A percentile compares a stretch with the other conserved stretches of the same genome.
Evolutionary conservation across 1,140 invertebrate genomes (phyloP).

Genomic region (Macrosteles quadrilineatus): DNA sequence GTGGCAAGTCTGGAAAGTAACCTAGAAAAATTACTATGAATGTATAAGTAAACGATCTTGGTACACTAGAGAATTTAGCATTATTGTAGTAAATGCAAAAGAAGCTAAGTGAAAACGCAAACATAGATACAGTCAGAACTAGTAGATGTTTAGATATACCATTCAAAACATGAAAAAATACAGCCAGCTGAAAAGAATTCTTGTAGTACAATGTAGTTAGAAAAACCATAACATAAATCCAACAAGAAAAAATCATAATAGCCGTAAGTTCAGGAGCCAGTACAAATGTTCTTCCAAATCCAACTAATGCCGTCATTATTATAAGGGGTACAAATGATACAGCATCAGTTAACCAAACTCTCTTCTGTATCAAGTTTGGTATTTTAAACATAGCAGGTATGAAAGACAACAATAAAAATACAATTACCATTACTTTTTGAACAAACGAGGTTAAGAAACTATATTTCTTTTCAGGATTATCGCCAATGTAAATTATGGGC

Average conservation of each 20-base stretch:
- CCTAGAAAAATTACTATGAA: constrained; percentile 50
- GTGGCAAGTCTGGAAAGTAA: neutral
- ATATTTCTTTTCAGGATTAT: neutral
- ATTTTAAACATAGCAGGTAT: neutral
- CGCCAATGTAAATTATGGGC: neutral
- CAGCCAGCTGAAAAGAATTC: neutral
- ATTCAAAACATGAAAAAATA: neutral
- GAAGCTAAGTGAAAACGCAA: constrained; percentile 2
- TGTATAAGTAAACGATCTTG: constrained; percentile 8
- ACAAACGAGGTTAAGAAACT: neutral
- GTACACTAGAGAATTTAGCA: neutral
- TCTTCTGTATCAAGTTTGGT: neutral
- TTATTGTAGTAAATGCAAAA: constrained; percentile 2
- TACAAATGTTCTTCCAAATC: neutral
- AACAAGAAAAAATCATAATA: neutral
- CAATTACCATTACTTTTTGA: neutral
- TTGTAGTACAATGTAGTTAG: neutral
- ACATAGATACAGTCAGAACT: neutral
- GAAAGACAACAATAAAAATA: neutral
- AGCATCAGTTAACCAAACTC: neutral
- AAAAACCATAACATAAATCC: neutral
- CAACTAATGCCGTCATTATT: neutral
- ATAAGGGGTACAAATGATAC: neutral
- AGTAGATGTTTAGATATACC: constrained; percentile 2
- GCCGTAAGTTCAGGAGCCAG: neutral